Evolutionary conservation across 2,888 invertebrate genomes (phyloP), one percentile per base, ranked within the genome.

Genomic region (Philopedon plagiatum): DNA sequence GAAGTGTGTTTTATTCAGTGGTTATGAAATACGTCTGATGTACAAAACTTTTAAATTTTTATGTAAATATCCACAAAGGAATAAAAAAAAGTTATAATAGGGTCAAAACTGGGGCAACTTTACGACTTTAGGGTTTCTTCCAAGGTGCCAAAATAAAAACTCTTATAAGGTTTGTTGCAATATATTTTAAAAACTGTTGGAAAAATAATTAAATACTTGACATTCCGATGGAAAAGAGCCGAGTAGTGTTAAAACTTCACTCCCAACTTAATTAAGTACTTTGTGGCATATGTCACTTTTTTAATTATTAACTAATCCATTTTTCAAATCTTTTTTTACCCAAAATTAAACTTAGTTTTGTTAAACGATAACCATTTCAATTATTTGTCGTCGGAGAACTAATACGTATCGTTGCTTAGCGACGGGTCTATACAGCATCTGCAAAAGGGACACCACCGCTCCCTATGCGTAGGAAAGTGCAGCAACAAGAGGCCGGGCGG

Each of bases 391-490:
- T 34, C n/a, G n/a, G n/a, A 5, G 34, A 32, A 62, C n/a, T 23
- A 18, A 62, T 49, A 46, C 11, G 32, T 13, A 62, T 1, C 49
- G 46, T 46, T 49, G 61, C 61, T 9, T 8, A 49, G 46, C 61
- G n/a, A 62, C 46, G 13, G 26, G 19, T 13, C 34, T 37, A 15
- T 23, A 37, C n/a, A 49, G 37, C 8, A 34, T 21, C 46, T 46
- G 23, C 46, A 32, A 19, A 29, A 61, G 32, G 46, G 19, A 19
- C 37, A 63, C 49, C n/a, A 23, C 46, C 46, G 46, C 23, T 46
- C 39, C 57, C 57, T 57, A 66, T 66, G 44, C 46, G 56, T 39
- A 62, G 68, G 56, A 61, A 62, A 56, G 56, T 56, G 56, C 62
- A 13, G 41, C 41, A 54, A 69, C 62, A 69, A 60, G 57, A 54